Conservation (phyloP, 2,888 invertebrate genomes). For the Crioceris asparagi region DNA sequence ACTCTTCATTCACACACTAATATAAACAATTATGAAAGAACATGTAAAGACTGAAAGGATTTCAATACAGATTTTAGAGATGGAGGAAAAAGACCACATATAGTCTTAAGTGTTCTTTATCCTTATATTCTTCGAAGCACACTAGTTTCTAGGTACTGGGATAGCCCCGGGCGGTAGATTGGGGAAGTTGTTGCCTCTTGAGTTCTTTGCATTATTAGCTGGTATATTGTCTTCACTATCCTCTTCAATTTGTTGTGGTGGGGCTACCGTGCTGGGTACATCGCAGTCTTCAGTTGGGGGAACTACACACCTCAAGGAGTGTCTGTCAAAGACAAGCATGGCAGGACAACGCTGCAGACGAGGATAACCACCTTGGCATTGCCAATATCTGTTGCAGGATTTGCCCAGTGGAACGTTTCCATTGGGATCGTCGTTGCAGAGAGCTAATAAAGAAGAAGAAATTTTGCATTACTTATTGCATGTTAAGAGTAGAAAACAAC, state of each 20-base stretch:
- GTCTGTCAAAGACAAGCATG: constrained; percentile 76
- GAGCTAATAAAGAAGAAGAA: constrained; percentile 48
- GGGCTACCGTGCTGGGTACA: constrained; percentile 64
- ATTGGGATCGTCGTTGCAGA: constrained; percentile 84
- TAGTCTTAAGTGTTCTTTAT: too few species aligned
- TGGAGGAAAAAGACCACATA: too few species aligned
- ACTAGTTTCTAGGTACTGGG: too few species aligned
- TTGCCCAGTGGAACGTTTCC: constrained; percentile 86
- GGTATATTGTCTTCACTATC: constrained; percentile 31
- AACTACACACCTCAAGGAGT: constrained; percentile 74
- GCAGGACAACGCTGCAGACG: constrained; percentile 83
- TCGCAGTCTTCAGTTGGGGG: constrained; percentile 87
- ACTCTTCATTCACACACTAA: too few species aligned
- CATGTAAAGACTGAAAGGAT: too few species aligned
- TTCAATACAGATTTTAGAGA: too few species aligned
- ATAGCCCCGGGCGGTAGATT: constrained; percentile 37
- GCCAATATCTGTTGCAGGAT: constrained; percentile 90
- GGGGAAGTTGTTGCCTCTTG: constrained; percentile 21
- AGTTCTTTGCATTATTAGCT: constrained; percentile 31
- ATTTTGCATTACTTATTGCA: neutral
- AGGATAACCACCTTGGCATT: constrained; percentile 88
- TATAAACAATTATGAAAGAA: too few species aligned
- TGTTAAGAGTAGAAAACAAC: constrained; percentile 32
- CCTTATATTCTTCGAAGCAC: too few species aligned
- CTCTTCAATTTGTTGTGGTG: constrained; percentile 46